These are phyloP conservation scores for Leiothrix lutea DNA, from an alignment of 2,113 vertebrate genomes.

Conservation along the genomic window DNA sequence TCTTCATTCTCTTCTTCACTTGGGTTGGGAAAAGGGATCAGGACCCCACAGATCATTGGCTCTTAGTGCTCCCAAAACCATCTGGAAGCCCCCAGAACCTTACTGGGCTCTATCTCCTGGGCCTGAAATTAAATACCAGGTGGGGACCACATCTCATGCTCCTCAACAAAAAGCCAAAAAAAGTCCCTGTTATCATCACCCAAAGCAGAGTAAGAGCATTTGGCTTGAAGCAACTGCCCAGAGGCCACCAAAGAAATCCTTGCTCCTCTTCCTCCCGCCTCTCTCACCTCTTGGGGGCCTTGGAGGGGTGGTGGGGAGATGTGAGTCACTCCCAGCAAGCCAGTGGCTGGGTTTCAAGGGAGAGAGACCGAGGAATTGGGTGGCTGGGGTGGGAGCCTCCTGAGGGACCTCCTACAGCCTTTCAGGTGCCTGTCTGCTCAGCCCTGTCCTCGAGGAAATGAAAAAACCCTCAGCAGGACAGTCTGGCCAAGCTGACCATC, in stretches of 20 bases:
- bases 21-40: background rate
- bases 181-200: background rate
- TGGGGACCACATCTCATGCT: background rate
- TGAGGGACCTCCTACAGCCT: rapidly evolving
- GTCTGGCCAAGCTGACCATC: background rate
- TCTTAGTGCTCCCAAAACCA: background rate
- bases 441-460: rapidly evolving
- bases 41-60: background rate
- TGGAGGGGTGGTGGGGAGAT: background rate
- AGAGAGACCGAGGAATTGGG: rapidly evolving
- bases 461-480: rapidly evolving
- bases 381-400: rapidly evolving
- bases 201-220: background rate
- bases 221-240: background rate
- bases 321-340: background rate
- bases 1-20: background rate
- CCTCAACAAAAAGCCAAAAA: background rate
- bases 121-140: background rate
- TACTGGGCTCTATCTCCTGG: background rate
- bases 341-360: background rate
- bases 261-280: background rate
- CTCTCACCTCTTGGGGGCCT: rapidly evolving
- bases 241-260: background rate
- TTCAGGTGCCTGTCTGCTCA: rapidly evolving
- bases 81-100: background rate